These are phyloP conservation scores for Zootermopsis nevadensis DNA, from an alignment of 2,888 invertebrate species.

Conservation along the genomic window DNA sequence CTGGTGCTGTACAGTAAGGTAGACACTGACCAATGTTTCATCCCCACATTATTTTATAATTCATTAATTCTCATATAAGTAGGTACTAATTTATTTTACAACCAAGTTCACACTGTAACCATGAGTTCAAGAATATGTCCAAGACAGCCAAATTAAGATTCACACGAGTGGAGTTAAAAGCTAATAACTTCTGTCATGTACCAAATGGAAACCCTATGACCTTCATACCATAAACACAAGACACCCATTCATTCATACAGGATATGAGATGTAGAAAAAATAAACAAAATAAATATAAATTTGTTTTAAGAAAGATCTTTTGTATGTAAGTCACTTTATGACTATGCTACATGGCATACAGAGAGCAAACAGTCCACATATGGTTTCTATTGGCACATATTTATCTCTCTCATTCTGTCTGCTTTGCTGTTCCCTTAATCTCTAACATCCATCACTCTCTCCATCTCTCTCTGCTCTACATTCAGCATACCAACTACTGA, in stretches of 20 bases:
- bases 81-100: too few relatives aligned
- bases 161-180: too few relatives aligned
- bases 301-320: background rate
- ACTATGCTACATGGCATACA: background rate
- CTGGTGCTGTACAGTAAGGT: too few relatives aligned
- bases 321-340: background rate
- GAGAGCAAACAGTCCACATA: slow-evolving; percentile 3
- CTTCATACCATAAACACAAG: background rate
- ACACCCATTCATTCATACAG: slow-evolving; percentile 5
- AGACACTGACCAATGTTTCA: too few relatives aligned
- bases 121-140: too few relatives aligned
- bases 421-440: background rate
- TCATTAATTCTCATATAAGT: too few relatives aligned
- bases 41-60: too few relatives aligned
- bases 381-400: background rate
- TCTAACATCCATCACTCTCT: background rate
- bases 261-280: slow-evolving; percentile 4
- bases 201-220: background rate
- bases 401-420: background rate
- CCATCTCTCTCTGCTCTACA: background rate
- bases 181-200: too few relatives aligned
- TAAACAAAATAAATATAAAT: background rate
- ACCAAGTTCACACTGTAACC: too few relatives aligned
- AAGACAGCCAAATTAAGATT: too few relatives aligned
- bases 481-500: background rate